phyloP scores from a whole-genome alignment of 1,140 invertebrate genomes.

The Magallana angulata region DNA sequence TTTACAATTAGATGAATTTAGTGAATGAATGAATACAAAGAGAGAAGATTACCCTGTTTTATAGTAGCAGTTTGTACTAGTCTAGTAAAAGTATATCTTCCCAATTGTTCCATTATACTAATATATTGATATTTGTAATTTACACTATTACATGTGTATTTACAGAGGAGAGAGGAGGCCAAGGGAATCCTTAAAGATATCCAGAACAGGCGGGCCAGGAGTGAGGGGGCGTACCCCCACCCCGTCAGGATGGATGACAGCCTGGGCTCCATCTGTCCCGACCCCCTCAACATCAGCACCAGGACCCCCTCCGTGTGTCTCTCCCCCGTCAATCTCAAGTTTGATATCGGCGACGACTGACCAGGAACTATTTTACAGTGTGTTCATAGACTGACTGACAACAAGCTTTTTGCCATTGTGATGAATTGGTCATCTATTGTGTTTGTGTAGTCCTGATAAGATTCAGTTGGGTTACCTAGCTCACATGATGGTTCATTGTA shows the following conservation, averaged over 20 bases:
- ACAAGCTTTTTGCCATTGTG: no score
- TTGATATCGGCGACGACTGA: slow-evolving; percentile 43
- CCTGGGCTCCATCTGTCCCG: slow-evolving; percentile 64
- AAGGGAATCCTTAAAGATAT: slow-evolving; percentile 92
- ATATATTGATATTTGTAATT: neutral
- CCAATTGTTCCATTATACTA: neutral
- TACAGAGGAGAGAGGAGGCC: slow-evolving; percentile 92
- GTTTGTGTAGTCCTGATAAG: no score
- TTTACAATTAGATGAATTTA: no score
- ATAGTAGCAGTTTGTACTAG: no score
- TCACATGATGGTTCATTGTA: no score
- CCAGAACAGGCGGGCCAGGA: slow-evolving; percentile 66
- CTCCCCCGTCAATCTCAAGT: slow-evolving; percentile 68
- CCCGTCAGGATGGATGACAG: slow-evolving; percentile 69
- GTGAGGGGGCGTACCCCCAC: slow-evolving; percentile 42
- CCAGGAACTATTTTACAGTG: no score
- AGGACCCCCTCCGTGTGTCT: slow-evolving; percentile 65
- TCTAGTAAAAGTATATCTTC: no score
- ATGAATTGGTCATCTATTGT: no score
- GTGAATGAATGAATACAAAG: no score
- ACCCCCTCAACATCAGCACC: slow-evolving; percentile 58
- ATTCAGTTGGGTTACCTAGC: no score
- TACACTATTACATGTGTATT: slow-evolving; percentile 40
- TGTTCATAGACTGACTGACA: no score
- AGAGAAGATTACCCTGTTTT: no score